Conservation (phyloP, 2,113 vertebrate species). For the Spea bombifrons region DNA sequence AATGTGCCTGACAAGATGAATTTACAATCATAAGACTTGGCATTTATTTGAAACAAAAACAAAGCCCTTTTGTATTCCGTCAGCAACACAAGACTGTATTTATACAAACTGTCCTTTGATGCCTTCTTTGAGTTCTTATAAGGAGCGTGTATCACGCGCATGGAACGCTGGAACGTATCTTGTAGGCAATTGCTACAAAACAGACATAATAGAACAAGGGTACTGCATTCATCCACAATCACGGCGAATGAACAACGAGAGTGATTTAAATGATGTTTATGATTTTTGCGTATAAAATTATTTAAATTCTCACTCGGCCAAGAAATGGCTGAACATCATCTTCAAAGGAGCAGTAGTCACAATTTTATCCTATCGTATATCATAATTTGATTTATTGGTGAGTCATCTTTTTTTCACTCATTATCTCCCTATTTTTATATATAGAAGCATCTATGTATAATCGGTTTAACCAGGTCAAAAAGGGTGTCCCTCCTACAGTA, state of each 20-base stretch:
- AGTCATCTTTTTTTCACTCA: no score
- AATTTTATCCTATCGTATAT: no score
- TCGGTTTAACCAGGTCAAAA: no score
- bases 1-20: not conserved
- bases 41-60: not conserved
- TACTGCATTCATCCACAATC: not conserved
- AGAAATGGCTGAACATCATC: no score
- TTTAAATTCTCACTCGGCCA: no score
- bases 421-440: no score
- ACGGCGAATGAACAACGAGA: not conserved
- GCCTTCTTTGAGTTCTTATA: not conserved
- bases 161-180: not conserved
- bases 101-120: not conserved
- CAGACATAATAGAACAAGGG: not conserved
- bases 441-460: no score
- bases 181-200: not conserved
- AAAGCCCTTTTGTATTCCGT: not conserved
- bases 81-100: not conserved
- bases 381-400: no score
- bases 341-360: no score
- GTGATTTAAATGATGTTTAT: not conserved
- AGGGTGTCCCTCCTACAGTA: no score
- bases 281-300: not conserved
- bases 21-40: not conserved
- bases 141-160: not conserved